A percentile compares a stretch with the other conserved stretches of the same genome.
These are phyloP conservation scores for Lamprotornis superbus DNA, from an alignment of 2,113 vertebrate genomes.

Conservation along the genomic window DNA sequence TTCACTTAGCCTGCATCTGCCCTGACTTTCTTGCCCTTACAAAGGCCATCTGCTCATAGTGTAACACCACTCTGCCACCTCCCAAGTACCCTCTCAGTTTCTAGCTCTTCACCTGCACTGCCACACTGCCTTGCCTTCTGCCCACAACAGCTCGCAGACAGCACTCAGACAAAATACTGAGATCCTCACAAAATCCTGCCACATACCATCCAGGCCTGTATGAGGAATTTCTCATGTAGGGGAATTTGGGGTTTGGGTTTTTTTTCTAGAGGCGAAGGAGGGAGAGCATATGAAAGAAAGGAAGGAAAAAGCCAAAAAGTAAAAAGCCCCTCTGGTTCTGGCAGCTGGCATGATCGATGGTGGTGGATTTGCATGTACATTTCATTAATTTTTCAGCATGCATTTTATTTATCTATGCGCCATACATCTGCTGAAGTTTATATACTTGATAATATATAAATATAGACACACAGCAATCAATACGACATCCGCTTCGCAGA, in stretches of 20 bases:
- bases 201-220: neutral
- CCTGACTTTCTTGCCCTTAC: neutral
- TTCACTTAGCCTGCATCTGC: neutral
- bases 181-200: constrained; percentile 4
- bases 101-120: neutral
- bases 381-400: constrained; percentile 82
- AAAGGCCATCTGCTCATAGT: neutral
- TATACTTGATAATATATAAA: constrained; percentile 79
- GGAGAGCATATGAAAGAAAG: constrained; percentile 15
- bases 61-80: neutral
- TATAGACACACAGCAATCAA: constrained; percentile 79
- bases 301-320: constrained; percentile 66
- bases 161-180: neutral
- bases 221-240: constrained; percentile 66
- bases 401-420: constrained; percentile 81
- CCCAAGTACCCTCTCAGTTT: neutral
- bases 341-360: constrained; percentile 57
- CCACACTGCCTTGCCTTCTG: neutral
- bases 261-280: neutral
- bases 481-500: constrained; percentile 76
- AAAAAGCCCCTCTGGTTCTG: constrained; percentile 61
- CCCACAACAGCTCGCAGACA: neutral
- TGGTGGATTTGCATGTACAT: constrained; percentile 74
- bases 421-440: constrained; percentile 81
- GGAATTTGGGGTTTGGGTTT: neutral